A percentile compares a stretch with the other conserved stretches of the same genome.
Conservation (phyloP, 1,140 invertebrate species). For the Musca vetustissima region DNA sequence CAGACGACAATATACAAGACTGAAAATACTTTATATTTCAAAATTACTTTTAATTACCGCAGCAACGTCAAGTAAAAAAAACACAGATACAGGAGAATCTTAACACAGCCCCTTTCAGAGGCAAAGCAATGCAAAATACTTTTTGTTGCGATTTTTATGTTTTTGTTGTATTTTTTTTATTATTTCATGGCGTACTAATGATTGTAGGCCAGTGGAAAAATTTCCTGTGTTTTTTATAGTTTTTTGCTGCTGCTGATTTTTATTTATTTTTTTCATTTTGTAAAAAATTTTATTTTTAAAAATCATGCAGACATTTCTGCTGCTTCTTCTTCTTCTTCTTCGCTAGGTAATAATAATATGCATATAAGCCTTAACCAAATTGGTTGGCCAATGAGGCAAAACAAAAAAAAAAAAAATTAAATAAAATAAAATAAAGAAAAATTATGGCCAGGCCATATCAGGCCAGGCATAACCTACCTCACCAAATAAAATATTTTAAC, state of each 20-base stretch:
- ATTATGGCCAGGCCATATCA: background rate
- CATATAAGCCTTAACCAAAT: too few species aligned
- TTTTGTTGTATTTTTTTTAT: too few species aligned
- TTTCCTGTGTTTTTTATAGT: conserved; percentile 9
- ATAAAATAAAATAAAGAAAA: too few species aligned
- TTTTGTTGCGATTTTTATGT: too few species aligned
- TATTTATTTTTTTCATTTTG: background rate
- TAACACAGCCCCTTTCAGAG: background rate
- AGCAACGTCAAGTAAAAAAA: background rate
- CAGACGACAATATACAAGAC: too few species aligned
- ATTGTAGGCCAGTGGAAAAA: conserved; percentile 23
- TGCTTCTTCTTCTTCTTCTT: too few species aligned
- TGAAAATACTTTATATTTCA: background rate
- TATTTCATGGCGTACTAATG: background rate
- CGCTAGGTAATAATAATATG: too few species aligned
- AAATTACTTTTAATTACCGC: conserved; percentile 21
- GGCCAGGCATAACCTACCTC: conserved; percentile 10
- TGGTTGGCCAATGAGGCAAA: too few species aligned
- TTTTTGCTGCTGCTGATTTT: background rate
- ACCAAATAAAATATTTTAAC: conserved; percentile 20
- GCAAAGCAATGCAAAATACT: background rate
- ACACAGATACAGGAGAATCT: background rate
- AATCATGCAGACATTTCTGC: background rate
- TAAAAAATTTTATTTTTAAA: conserved; percentile 16
- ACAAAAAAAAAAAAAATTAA: too few species aligned